These are phyloP conservation scores for Pteromalus puparum DNA, from an alignment of 1,140 invertebrate species.

Conservation along the genomic window DNA sequence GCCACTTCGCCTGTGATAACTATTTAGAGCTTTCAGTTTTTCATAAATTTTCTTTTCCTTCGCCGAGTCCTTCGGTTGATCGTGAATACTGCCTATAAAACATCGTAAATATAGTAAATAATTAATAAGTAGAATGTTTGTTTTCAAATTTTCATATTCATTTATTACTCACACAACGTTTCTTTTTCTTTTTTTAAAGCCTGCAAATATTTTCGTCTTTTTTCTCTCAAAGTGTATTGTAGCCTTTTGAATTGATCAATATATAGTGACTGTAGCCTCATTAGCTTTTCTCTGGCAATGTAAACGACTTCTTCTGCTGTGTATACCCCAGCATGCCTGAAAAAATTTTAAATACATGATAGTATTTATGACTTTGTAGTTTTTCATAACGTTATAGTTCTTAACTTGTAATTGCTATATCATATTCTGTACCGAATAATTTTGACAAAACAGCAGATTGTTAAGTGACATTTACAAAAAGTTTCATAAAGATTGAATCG, in stretches of 20 bases:
- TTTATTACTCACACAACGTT: slow-evolving; percentile 81
- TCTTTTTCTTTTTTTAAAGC: slow-evolving; percentile 86
- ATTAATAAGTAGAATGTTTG: neutral
- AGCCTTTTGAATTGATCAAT: slow-evolving; percentile 88
- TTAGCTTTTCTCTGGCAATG: slow-evolving; percentile 86
- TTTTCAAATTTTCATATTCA: neutral
- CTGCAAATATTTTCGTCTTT: slow-evolving; percentile 84
- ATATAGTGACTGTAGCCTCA: slow-evolving; percentile 87
- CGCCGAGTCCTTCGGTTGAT: slow-evolving; percentile 80
- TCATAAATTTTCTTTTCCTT: slow-evolving; percentile 86
- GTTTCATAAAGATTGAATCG: neutral
- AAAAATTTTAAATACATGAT: slow-evolving; percentile 64
- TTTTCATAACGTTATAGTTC: neutral
- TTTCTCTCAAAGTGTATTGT: slow-evolving; percentile 83
- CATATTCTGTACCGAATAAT: neutral
- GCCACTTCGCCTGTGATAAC: slow-evolving; percentile 86
- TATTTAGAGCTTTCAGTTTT: slow-evolving; percentile 87
- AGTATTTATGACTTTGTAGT: neutral
- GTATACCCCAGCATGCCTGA: slow-evolving; percentile 89
- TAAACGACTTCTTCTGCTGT: slow-evolving; percentile 90
- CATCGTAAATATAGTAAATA: slow-evolving; percentile 31
- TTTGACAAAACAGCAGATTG: neutral
- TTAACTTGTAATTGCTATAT: neutral
- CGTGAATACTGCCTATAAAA: slow-evolving; percentile 82
- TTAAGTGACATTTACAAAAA: neutral